Base-by-base conservation (phyloP, 1,140 invertebrate genomes). In the Anthonomus grandis region DNA sequence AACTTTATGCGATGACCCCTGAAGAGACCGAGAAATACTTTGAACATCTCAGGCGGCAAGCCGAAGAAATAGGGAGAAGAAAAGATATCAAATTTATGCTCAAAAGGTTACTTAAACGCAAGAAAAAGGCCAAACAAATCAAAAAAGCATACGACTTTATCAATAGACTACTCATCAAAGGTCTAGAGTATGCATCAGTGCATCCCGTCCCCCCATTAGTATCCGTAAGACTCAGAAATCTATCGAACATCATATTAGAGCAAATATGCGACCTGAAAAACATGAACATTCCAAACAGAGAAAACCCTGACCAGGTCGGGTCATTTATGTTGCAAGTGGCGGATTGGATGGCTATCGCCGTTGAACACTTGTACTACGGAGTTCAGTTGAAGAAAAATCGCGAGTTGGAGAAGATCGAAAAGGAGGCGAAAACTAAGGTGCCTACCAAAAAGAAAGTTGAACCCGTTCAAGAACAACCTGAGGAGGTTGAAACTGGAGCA, bases 1-100 rank as follows among this genome's bases (percentile, higher is more conserved):
- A 68, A 53, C 45, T 64, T 4, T 70, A 65, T 49, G 64, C 66
- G 1, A 70, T 70, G 68, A 64, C 64, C 5, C 66, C 68, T 2
- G 68, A 70, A 53, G 66, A 70, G 59, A 65, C 69, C 0, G 64
- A 65, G 18, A 62, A 58, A 41, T 70, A 70, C 44, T 70, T 70
- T 38, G 52, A 62, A 31, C 48, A 67, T 36, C 24, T 67, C 8
- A 62, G 51, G 46, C 36, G 50, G 9, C 38, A 64, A 27, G 22
- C 53, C 4, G 47, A 51, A 15, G 57, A 57, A 37, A 45, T 48
- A 10, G 52, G 44, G 27, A 31, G 38, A 9, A 41, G 59, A 19
- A 58, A 60, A 38, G 53, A 62, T 31, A 25, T 66, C 27, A 67
- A 64, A 44, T 54, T 38, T 17, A 60, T 53, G 37, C 37, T 66